phyloP scores from a whole-genome alignment of 2,888 invertebrate species.

The Anagyrus pseudococci region DNA sequence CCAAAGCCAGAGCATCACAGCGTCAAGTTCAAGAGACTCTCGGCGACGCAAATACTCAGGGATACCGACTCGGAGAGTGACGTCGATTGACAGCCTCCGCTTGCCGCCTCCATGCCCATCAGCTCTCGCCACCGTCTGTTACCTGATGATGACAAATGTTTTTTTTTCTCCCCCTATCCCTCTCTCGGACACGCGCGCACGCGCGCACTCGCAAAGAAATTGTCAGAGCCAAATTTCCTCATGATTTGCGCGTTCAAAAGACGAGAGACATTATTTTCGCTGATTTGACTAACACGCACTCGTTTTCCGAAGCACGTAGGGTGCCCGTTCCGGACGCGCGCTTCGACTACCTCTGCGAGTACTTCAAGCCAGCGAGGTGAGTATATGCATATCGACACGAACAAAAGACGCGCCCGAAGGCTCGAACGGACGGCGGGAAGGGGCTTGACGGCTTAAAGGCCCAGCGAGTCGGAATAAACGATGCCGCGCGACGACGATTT shows the following conservation, averaged over 20 bases:
- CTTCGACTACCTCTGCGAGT: conserved; percentile 91
- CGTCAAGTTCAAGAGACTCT: conserved; percentile 28
- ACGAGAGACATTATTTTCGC: conserved; percentile 4
- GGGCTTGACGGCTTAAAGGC: conserved; percentile 4
- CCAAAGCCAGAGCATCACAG: too few species aligned
- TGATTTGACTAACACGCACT: conserved; percentile 44
- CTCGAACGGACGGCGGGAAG: background rate
- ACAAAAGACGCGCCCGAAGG: too few species aligned
- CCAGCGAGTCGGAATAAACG: conserved; percentile 59
- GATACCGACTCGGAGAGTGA: background rate
- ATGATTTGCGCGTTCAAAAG: background rate
- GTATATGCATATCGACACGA: conserved; percentile 31
- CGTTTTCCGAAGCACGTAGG: conserved; percentile 74
- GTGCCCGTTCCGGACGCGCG: conserved; percentile 97
- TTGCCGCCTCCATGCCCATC: too few species aligned
- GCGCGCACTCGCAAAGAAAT: too few species aligned
- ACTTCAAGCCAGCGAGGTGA: conserved; percentile 93
- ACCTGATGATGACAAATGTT: too few species aligned
- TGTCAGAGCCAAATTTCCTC: too few species aligned
- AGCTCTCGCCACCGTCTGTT: too few species aligned
- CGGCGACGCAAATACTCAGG: conserved; percentile 11
- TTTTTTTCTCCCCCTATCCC: too few species aligned
- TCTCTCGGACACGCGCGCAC: too few species aligned
- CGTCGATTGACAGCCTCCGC: too few species aligned
- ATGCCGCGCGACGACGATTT: too few species aligned